Conservation (phyloP, 2,113 vertebrate species). For the Panurus biarmicus region DNA sequence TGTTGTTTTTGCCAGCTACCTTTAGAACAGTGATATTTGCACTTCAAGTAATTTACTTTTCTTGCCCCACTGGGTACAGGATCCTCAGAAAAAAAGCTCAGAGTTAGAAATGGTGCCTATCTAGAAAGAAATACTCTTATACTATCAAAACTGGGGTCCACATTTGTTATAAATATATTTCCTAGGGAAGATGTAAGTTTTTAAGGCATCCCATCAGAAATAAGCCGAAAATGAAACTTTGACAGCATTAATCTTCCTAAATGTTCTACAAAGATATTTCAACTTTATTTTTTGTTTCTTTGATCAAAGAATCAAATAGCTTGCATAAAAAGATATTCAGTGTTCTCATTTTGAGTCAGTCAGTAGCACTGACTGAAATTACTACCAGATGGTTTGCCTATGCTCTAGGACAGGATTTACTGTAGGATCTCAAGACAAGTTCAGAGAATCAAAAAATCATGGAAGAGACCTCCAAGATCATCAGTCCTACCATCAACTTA, state of each 20-base stretch:
- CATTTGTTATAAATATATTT: neutral
- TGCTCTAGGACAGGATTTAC: neutral
- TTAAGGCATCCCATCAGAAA: neutral
- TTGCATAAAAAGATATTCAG: neutral
- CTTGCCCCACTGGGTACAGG: neutral
- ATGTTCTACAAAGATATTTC: neutral
- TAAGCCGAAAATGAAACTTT: neutral
- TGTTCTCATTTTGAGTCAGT: neutral
- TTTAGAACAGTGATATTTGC: neutral
- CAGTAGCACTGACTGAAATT: neutral
- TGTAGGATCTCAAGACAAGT: neutral
- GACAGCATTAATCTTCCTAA: neutral
- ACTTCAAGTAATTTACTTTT: neutral
- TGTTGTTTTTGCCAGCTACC: neutral
- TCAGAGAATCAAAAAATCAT: neutral
- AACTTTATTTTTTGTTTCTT: neutral
- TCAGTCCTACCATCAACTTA: fast-evolving
- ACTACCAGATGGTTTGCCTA: neutral
- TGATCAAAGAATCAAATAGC: neutral
- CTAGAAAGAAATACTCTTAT: neutral
- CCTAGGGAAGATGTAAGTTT: neutral
- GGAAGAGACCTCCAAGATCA: neutral
- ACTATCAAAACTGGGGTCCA: neutral
- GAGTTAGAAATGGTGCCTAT: neutral
- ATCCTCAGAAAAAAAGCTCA: neutral